Base-by-base conservation (phyloP, 2,888 invertebrate genomes). In the Agonum fuliginosum region DNA sequence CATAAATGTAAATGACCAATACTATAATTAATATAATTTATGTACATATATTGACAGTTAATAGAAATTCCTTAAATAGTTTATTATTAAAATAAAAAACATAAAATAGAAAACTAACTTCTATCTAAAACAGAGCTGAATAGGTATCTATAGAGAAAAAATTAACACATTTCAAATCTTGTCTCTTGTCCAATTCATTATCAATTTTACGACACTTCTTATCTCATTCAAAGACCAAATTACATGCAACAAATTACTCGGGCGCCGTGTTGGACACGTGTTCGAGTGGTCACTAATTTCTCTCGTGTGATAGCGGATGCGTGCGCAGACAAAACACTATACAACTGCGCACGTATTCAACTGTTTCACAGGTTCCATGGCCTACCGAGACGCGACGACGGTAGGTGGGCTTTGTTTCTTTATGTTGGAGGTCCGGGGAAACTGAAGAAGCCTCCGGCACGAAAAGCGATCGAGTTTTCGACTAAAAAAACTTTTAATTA, bases 401-500 rank as follows among this genome's bases (percentile, higher is more conserved):
- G 54, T 72, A 72, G 72, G 72, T 72, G 72, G 72, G 51, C 72
- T 54, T 48, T 71, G 46, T 46, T 48, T 46, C 27, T 12, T 27
- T n/a, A 24, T 19, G 48, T 24, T 17, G 48, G 46, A 30, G 24
- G 27, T 48, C 71, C 24, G 24, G 14, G 46, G 71, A 71, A 71
- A 30, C 71, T 71, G 48, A 71, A 48, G 71, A 48, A 48, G 48
- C 71, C 27, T 22, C 17, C 6, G n/a, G 30, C 51, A 30, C 43
- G 22, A 51, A 54, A 72, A 72, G n/a, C 51, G 72, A 72, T 72
- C 72, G 72, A 54, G 51, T 72, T 71, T 71, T 46, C 30, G 17
- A 48, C 30, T 54, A 51, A 54, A 54, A 72, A 72, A 72, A 70
- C 27, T 48, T 72, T 46, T 48, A 71, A 48, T 70, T 48, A 72